Base-by-base conservation (phyloP, 2,797 vertebrate genomes). In the Somateria mollissima region DNA sequence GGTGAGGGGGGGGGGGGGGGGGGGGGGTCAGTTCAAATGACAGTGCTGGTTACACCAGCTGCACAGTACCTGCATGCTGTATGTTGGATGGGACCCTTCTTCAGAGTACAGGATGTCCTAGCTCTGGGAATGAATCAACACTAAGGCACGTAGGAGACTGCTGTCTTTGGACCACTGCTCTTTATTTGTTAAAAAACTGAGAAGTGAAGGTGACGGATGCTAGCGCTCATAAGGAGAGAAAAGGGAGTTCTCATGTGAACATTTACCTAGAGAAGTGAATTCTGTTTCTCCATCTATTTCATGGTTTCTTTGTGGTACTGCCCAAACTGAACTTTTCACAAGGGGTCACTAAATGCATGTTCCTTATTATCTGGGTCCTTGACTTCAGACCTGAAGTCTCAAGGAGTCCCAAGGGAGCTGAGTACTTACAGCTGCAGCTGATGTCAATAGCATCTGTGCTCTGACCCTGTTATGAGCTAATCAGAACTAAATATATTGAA, bases 261-360 rank as follows among this genome's bases (percentile, higher is more conserved):
- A 12, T 57, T 69, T 76, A 39, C 39, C 20, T 18, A 47, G 36
- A 84, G 75, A 41, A 86, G 15, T 3, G 24, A 19, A 22, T 56
- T 83, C 54, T 64, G 5, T 72, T 64, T 41, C 15, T 58, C 22
- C 10, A 56, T 53, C 28, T 86, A 54, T 36, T 22, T 4, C 67
- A 27, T 2, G 37, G 37, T 34, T 58, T 47, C 20, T 62, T n/a
- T 67, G 41, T 51, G 66, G 34, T 58, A 27, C 43, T 56, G 12
- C 39, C 60, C 41, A 83, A 86, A 83, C 11, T 43, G 36, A 89
- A 72, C 14, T 87, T 80, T 69, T 73, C 60, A 17, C 58, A 37
- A 53, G 28, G 21, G 32, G 25, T 64, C 60, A 45, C 22, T 27
- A 47, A 11, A 7, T 57, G 34, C 22, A 27, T 13, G 11, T 24